Conservation (phyloP, 2,113 vertebrate genomes). For the Chloropsis cyanopogon region DNA sequence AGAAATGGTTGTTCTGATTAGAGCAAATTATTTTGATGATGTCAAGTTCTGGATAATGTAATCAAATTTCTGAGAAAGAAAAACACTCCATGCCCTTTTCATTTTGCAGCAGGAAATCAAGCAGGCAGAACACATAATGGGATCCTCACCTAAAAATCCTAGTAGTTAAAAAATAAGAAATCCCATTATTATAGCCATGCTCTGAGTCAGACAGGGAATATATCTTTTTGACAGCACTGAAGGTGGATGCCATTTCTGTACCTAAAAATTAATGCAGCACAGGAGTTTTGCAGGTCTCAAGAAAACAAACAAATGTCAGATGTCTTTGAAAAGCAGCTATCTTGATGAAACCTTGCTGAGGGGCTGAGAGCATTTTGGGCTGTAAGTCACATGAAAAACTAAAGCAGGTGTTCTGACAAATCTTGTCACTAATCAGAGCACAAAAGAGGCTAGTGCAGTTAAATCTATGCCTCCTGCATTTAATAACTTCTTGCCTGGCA, state of each 20-base stretch:
- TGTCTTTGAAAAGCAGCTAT: not conserved
- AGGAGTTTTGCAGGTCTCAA: not conserved
- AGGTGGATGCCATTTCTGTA: not conserved
- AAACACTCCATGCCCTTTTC: not conserved
- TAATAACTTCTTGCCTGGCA: conserved; percentile 21
- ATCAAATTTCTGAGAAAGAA: not conserved
- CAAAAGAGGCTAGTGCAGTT: not conserved
- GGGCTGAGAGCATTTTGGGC: not conserved
- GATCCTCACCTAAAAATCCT: not conserved
- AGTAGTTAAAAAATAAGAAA: not conserved
- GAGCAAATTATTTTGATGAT: not conserved
- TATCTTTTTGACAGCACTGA: not conserved
- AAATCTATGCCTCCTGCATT: not conserved
- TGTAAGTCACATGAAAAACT: not conserved
- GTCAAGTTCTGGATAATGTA: not conserved
- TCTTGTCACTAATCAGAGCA: conserved; percentile 1
- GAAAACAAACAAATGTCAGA: not conserved
- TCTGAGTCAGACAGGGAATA: not conserved
- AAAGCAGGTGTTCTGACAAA: not conserved
- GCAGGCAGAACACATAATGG: not conserved
- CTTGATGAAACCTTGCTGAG: not conserved
- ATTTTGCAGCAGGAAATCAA: not conserved
- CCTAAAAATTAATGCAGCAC: not conserved
- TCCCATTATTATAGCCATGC: not conserved
- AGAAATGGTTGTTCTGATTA: not conserved